Base-by-base conservation (phyloP, 2,113 vertebrate species). In the Psettodes erumei region DNA sequence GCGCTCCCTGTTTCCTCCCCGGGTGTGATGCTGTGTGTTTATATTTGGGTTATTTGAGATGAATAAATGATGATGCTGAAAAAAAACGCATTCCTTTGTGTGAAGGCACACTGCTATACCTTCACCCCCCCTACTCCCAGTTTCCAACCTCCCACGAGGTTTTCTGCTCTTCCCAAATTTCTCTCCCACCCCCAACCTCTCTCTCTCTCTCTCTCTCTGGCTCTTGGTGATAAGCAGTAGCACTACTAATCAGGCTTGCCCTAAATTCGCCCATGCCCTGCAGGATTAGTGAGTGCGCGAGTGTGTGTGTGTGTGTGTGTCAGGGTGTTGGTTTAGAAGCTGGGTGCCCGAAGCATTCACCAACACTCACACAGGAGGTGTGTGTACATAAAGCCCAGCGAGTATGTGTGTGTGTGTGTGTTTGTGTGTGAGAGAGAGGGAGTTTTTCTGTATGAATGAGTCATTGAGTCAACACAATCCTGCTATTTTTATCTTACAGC, bases 181-280 rank as follows among this genome's bases (percentile, higher is more conserved):
- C 60, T 56, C 43, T 54, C 62, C 54, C 69, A 45, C 67, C 65
- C 40, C 21, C 58, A 27, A 9, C 27, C 64, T 18, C 23, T 9
- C 32, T 32, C 55, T 47, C 9, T 40, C 77, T 42, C 37, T 72
- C 59, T 70, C 80, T 66, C 80, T 71, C 90, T 92, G 91, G 86
- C 84, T 87, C 40, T 74, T 60, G 75, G 38, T 92, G 92, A 93
- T 93, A 91, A 94, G 91, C 84, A 84, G 53, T 62, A 81, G 90
- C 90, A 83, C 89, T 89, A 88, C 93, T 94, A 94, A 94, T 93
- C 92, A 88, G 87, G 85, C 88, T 92, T 93, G 92, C 90, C 93
- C 93, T 93, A 93, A 94, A 94, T 94, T 91, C 90, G 47, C 75
- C 87, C 85, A 63, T 87, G 90, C 89, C 89, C 89, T 82, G 86